Evolutionary conservation across 1,140 invertebrate genomes (phyloP).

Genomic region (Tyrophagus putrescentiae): DNA sequence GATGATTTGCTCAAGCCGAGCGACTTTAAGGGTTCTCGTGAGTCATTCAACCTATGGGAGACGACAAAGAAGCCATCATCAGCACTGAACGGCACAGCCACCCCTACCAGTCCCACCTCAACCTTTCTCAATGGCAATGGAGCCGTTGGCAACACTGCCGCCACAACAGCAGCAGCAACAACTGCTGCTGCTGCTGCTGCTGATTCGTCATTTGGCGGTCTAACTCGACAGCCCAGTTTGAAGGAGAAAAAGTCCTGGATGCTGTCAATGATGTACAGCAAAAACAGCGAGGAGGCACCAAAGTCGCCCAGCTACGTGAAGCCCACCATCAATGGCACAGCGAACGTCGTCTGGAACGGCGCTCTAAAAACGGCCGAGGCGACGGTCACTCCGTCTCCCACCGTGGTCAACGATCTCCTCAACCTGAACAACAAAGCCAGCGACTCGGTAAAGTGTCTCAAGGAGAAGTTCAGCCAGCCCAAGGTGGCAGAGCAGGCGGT

Average conservation of each 20-base stretch:
- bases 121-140: not conserved
- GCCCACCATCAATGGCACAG: not conserved
- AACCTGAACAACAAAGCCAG: slow-evolving; percentile 11
- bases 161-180: not conserved
- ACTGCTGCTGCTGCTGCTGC: not conserved
- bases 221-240: slow-evolving; percentile 19
- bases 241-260: slow-evolving; percentile 47
- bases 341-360: not conserved
- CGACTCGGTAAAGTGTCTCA: slow-evolving; percentile 5
- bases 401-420: slow-evolving; percentile 13
- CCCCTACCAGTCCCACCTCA: not conserved
- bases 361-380: not conserved
- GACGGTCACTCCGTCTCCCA: not conserved
- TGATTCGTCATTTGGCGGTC: not conserved
- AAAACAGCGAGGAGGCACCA: slow-evolving; percentile 21
- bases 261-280: slow-evolving; percentile 38
- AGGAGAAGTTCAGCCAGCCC: slow-evolving; percentile 16
- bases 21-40: slow-evolving; percentile 5
- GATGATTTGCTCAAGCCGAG: slow-evolving; percentile 2
- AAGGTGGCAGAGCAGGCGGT: not conserved
- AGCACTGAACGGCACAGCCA: not conserved
- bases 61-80: slow-evolving; percentile 8
- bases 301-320: not conserved
- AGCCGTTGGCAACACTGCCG: not conserved
- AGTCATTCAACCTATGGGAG: slow-evolving; percentile 15